Evolutionary conservation across 2,888 invertebrate species (phyloP), one percentile per base, ranked within the genome.

Genomic region (Dioctria rufipes): DNA sequence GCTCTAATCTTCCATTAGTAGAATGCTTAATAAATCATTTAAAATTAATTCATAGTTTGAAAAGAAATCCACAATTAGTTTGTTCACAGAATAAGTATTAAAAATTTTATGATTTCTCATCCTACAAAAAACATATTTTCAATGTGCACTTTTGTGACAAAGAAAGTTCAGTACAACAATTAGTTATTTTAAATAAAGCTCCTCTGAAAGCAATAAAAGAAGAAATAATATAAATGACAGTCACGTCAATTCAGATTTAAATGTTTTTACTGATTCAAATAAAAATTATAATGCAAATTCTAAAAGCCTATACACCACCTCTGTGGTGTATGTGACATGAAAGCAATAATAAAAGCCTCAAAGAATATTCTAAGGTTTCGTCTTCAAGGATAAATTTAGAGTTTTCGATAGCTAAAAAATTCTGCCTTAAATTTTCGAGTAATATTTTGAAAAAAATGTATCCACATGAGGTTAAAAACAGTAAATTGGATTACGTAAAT

Each of bases 11-110:
- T 51, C 11, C 11, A 51, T 51, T 2, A 2, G 51, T 51, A 51
- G 51, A 51, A 51, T 9, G 51, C 51, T 51, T 51, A 51, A 51
- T 51, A 51, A 51, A 11, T 11, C 51, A 51, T 51, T 51, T 51
- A 51, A 51, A 51, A 51, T 51, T 51, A 51, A 51, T 51, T 51
- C 51, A 51, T 51, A 9, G 51, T 51, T 51, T 51, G 51, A 51
- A 51, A 11, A 51, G n/a, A 51, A 51, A 51, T 51, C 2, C 51
- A 51, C 6, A 51, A 51, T 11, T 51, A 9, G 11, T 51, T 51
- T 51, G 51, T 11, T 51, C 51, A 51, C 51, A 51, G 51, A 6
- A 51, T 51, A 51, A 51, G 2, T 6, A 11, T 51, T 51, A 2
- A 11, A 51, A 9, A 51, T 51, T 51, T 11, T 51, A 51, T 51